Conservation (phyloP, 2,797 vertebrate genomes). For the Thunnus albacares region DNA sequence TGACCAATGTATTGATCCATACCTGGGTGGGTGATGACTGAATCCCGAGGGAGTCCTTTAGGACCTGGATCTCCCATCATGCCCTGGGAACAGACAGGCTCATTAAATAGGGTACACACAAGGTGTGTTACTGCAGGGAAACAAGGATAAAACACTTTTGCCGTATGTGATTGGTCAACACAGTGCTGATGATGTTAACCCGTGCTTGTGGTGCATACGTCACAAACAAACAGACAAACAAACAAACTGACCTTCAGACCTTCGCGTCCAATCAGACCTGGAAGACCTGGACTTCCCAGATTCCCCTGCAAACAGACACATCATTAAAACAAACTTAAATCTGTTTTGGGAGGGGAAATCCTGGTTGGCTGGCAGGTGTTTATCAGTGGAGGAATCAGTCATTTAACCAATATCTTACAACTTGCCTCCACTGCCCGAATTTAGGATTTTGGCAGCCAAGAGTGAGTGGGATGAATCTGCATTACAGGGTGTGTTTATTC, state of each 20-base stretch:
- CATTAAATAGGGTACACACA: slow-evolving; percentile 2
- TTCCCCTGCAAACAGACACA: slow-evolving; percentile 69
- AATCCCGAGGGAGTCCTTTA: slow-evolving; percentile 59
- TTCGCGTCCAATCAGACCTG: slow-evolving; percentile 81
- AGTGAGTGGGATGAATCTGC: no score
- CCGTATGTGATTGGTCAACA: slow-evolving; percentile 12
- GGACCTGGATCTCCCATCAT: slow-evolving; percentile 73
- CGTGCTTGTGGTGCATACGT: neutral
- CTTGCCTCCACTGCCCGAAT: no score
- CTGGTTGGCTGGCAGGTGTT: neutral
- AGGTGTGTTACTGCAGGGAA: no score
- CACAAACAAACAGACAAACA: neutral
- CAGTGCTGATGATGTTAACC: neutral
- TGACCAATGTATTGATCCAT: neutral
- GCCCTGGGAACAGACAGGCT: slow-evolving; percentile 73
- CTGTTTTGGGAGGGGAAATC: neutral
- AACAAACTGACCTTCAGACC: slow-evolving; percentile 77
- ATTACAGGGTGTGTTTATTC: no score
- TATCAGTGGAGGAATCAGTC: neutral
- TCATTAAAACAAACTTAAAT: neutral
- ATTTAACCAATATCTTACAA: no score
- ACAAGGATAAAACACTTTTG: no score
- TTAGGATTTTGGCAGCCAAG: no score
- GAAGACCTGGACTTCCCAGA: slow-evolving; percentile 77
- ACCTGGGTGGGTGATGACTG: slow-evolving; percentile 66